Evolutionary conservation across 1,140 invertebrate genomes (phyloP), one percentile per base, ranked within the genome.

Genomic region (Campodea augens): DNA sequence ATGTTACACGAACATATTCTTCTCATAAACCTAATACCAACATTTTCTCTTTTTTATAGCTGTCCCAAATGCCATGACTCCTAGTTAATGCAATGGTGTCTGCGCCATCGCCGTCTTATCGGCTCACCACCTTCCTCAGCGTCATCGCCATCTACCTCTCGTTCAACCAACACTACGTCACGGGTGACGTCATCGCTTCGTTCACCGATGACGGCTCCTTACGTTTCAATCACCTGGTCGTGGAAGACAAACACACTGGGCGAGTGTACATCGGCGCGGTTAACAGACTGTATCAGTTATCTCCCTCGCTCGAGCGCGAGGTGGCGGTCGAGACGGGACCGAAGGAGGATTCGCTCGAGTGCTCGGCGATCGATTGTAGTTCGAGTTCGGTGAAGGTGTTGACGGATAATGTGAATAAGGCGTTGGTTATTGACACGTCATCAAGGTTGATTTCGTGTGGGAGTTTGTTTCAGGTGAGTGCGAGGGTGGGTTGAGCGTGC

Each of bases 341-440:
- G 2, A 70, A 80, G 56, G 74, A 82, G 51, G 90, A 96, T 65
- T 86, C 84, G 29, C 74, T 80, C 7, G 76, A 86, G 44, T 98
- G 91, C 63, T 86, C 87, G 36, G 83, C 85, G 50, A 67, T 77
- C 32, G 80, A 87, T 57, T 88, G 84, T 60, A 79, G 80, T 3
- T 64, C 73, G 1, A 74, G 75, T 49, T 72, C 73, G 29, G 67
- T 75, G 45, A 73, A 72, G 47, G 74, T 76, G 52, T 71, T 71
- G 2, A 88, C 82, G 10, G 80, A 95, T 65, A 96, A 92, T 64
- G 77, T 85, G 50, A 97, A 95, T 67, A 98, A 97, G 64, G 90
- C 87, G 25, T 67, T 98, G 48, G 79, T 96, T 27, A 90, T 97
- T 50, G 88, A 97, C 66, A 78, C 77, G 4, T 81, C 84, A 43